These are phyloP conservation scores for Spondyliosoma cantharus DNA, from an alignment of 2,797 vertebrate species.

Conservation along the genomic window DNA sequence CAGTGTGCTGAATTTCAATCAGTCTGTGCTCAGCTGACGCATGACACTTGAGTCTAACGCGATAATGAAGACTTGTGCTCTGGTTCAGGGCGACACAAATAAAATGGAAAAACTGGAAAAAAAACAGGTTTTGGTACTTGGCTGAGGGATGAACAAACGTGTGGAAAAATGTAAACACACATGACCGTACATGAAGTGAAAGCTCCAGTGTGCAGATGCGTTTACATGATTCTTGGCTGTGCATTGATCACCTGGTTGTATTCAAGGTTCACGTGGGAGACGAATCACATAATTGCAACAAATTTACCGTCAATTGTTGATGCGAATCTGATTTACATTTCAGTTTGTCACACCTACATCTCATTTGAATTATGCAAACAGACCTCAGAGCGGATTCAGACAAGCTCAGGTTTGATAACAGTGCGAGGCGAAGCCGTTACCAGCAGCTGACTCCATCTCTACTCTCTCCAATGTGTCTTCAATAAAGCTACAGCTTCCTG, in stretches of 20 bases:
- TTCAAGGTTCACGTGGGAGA: background rate
- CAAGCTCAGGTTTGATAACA: background rate
- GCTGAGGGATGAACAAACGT: background rate
- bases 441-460: background rate
- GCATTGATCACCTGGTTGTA: background rate
- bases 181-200: constrained; percentile 3
- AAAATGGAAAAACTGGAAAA: too few relatives aligned
- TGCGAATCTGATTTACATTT: constrained; percentile 16
- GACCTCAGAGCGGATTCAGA: background rate
- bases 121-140: background rate
- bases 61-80: background rate
- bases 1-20: constrained; percentile 14
- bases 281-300: rapidly evolving
- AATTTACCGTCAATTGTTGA: background rate
- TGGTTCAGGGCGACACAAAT: background rate
- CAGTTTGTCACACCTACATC: background rate
- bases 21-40: constrained; percentile 13
- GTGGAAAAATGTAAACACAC: constrained; percentile 26
- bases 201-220: background rate
- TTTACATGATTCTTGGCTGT: constrained; percentile 11
- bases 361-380: constrained; percentile 29
- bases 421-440: rapidly evolving
- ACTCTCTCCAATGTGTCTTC: background rate
- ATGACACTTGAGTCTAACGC: background rate
- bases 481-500: constrained; percentile 11